Base-by-base conservation (phyloP, 2,113 vertebrate genomes). In the Euleptes europaea region DNA sequence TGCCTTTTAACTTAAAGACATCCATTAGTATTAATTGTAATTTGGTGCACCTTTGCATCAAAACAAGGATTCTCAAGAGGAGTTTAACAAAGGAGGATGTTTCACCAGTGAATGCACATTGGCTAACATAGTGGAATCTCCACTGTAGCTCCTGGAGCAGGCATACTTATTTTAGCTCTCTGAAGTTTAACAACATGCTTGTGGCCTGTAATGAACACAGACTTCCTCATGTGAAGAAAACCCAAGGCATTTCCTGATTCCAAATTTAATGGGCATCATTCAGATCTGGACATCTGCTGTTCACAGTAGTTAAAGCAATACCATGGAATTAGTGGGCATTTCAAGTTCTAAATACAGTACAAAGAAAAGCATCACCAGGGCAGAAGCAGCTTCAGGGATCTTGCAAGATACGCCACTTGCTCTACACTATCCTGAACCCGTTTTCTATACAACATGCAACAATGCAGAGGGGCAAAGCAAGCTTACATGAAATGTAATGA, bases 341-440 rank as follows among this genome's bases (percentile, higher is more conserved):
- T 1, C 76, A 76, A 69, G 8, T 49, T 92, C 83, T 84, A 91
- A 93, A 91, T 78, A 70, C 78, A 80, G 28, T 74, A 38, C 42
- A 76, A 79, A 57, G 47, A 83, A 78, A 40, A 54, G 8, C 26
- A 13, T 80, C 2, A 1, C 49, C 54, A 1, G 33, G 23, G 15
- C 44, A 84, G 60, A 71, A 72, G 60, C 78, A 86, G 10, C 14
- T 74, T 9, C 21, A 4, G 5, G 26, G 60, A 5, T 47, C 88
- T 82, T n/a, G 5, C 12, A 88, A 51, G 10, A 47, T 35, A 51
- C 73, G 6, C 57, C 38, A 74, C 72, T 57, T 42, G 38, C 67
- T 63, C 66, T 63, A 44, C 80, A 70, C 44, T 28, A 26, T 60
- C 60, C 44, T 57, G 31, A 44, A 5, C 11, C 63, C 15, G 31